Percentiles rank a stretch among this genome's conserved stretches.
Evolutionary conservation across 2,113 vertebrate species (phyloP).

Genomic region (Panthera tigris): DNA sequence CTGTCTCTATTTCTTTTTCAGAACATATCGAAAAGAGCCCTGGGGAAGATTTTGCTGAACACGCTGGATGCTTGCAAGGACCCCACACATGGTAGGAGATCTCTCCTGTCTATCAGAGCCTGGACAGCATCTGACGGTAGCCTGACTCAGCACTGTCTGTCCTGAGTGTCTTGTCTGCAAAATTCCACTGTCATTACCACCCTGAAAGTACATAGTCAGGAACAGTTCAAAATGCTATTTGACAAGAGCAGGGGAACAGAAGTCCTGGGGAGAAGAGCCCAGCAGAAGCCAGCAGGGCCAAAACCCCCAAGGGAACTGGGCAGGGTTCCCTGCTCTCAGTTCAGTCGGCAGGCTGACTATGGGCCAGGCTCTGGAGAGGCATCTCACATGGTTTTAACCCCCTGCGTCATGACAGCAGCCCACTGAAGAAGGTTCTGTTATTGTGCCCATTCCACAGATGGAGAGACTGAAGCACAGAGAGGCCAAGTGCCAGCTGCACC

Average conservation of each 20-base stretch:
- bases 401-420: neutral
- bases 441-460: neutral
- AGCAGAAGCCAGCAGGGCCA: neutral
- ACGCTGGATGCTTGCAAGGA: constrained; percentile 92
- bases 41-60: constrained; percentile 95
- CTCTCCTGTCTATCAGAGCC: neutral
- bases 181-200: neutral
- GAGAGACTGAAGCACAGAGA: neutral
- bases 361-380: neutral
- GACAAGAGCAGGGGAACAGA: neutral
- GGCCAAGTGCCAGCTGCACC: neutral
- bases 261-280: neutral
- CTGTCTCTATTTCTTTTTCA: constrained; percentile 76
- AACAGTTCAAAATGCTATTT: neutral
- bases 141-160: neutral
- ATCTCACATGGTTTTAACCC: neutral
- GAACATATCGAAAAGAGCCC: constrained; percentile 92
- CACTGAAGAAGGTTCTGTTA: neutral
- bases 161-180: neutral
- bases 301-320: neutral
- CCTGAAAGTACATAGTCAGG: no score
- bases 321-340: neutral
- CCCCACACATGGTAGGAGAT: constrained; percentile 88
- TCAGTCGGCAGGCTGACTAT: neutral
- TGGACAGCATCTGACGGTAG: fast-evolving